phyloP scores from a whole-genome alignment of 2,797 vertebrate genomes.

The Dallia pectoralis region DNA sequence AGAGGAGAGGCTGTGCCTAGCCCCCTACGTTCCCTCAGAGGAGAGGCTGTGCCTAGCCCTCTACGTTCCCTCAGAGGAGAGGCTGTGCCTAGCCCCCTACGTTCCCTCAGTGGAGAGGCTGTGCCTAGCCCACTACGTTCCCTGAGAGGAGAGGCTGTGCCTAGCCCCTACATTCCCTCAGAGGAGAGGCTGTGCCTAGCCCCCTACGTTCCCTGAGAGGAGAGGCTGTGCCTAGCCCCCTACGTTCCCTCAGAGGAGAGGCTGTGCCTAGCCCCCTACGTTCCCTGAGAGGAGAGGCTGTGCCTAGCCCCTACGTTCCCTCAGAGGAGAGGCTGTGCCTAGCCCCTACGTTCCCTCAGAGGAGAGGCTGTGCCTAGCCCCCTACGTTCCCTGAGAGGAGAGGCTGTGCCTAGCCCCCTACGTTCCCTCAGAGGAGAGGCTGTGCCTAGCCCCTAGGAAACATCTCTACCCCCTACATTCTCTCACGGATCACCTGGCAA shows the following conservation, averaged over 20 bases:
- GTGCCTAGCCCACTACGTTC: no score
- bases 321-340: slow-evolving; percentile 55
- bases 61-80: slow-evolving; percentile 52
- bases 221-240: slow-evolving; percentile 42
- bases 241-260: slow-evolving; percentile 58
- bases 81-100: slow-evolving; percentile 31
- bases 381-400: slow-evolving; percentile 52
- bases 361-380: slow-evolving; percentile 51
- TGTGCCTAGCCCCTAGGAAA: slow-evolving; percentile 55
- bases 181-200: slow-evolving; percentile 50
- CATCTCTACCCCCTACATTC: slow-evolving; percentile 34
- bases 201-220: slow-evolving; percentile 54
- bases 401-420: slow-evolving; percentile 51
- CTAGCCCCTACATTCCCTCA: slow-evolving; percentile 51
- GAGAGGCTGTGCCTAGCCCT: no score
- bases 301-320: slow-evolving; percentile 48
- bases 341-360: slow-evolving; percentile 50
- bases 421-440: slow-evolving; percentile 51
- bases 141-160: slow-evolving; percentile 55
- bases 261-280: no score
- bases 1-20: slow-evolving; percentile 52
- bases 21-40: slow-evolving; percentile 51
- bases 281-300: slow-evolving; percentile 53
- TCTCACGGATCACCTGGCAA: slow-evolving; percentile 59
- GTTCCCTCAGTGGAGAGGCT: no score